Evolutionary conservation across 2,888 invertebrate genomes (phyloP).

Genomic region (Andrena trimmerana): DNA sequence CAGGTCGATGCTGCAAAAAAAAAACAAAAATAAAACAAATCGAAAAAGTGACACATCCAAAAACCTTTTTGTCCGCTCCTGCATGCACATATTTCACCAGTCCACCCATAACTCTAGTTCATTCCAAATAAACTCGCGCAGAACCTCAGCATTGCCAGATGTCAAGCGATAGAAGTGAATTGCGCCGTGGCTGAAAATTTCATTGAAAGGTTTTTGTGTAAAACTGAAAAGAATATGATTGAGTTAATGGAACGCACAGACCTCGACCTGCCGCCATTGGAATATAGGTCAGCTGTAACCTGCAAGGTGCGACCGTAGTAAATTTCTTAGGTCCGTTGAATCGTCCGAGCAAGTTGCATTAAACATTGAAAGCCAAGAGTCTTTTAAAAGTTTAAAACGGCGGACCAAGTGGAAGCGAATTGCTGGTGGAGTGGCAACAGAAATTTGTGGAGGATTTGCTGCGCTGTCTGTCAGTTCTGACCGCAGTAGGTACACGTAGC

Average conservation of each 20-base stretch:
- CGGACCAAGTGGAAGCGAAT: no score
- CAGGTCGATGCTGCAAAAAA: no score
- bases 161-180: no score
- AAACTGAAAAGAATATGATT: not conserved
- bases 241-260: not conserved
- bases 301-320: not conserved
- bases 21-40: no score
- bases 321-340: slow-evolving; percentile 8
- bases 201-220: not conserved
- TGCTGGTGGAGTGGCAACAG: not conserved
- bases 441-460: slow-evolving; percentile 16
- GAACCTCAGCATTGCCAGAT: no score
- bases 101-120: no score
- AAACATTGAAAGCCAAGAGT: slow-evolving; percentile 10
- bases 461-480: not conserved
- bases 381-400: slow-evolving; percentile 23
- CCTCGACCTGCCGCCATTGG: not conserved
- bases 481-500: not conserved
- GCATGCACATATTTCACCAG: no score
- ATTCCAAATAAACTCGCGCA: no score
- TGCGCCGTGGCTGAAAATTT: not conserved
- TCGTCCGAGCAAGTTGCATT: not conserved
- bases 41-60: no score
- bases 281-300: slow-evolving; percentile 30
- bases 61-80: no score